Percentiles rank a stretch among this genome's conserved stretches.
phyloP scores from a whole-genome alignment of 2,888 invertebrate species.

The Hedychridium roseum region DNA sequence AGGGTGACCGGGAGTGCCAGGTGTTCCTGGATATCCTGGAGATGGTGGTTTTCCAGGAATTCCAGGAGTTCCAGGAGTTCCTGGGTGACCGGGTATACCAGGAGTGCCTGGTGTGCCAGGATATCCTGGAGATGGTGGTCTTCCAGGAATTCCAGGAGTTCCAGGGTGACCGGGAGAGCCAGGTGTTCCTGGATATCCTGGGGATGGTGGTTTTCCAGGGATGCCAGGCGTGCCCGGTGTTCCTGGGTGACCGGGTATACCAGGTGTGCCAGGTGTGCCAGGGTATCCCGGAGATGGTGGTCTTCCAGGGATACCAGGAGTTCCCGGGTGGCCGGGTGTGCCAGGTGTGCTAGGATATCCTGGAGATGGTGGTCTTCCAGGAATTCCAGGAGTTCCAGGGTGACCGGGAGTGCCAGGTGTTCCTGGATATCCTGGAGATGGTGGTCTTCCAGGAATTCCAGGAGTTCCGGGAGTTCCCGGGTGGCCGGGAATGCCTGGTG shows the following conservation, averaged over 20 bases:
- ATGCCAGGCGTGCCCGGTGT: slow-evolving; percentile 14
- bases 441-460: too few relatives aligned
- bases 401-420: too few relatives aligned
- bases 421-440: neutral
- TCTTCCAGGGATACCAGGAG: slow-evolving; percentile 25
- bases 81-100: too few relatives aligned
- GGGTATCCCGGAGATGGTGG: slow-evolving; percentile 1
- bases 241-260: too few relatives aligned
- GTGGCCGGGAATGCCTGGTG: too few relatives aligned
- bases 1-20: neutral
- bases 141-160: too few relatives aligned
- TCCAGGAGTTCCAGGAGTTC: too few relatives aligned
- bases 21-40: too few relatives aligned
- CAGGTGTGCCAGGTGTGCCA: neutral
- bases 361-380: slow-evolving; percentile 13
- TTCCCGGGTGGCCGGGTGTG: slow-evolving; percentile 40
- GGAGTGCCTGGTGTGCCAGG: too few relatives aligned
- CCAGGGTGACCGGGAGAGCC: slow-evolving; percentile 11
- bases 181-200: slow-evolving; percentile 32
- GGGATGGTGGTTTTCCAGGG: slow-evolving; percentile 22
- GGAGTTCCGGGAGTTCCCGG: too few relatives aligned
- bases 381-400: slow-evolving; percentile 15
- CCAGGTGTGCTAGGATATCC: slow-evolving; percentile 18
- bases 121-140: too few relatives aligned
- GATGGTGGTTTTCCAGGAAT: too few relatives aligned